Evolutionary conservation across 2,797 vertebrate species (phyloP).

Genomic region (Manis crassicaudata): DNA sequence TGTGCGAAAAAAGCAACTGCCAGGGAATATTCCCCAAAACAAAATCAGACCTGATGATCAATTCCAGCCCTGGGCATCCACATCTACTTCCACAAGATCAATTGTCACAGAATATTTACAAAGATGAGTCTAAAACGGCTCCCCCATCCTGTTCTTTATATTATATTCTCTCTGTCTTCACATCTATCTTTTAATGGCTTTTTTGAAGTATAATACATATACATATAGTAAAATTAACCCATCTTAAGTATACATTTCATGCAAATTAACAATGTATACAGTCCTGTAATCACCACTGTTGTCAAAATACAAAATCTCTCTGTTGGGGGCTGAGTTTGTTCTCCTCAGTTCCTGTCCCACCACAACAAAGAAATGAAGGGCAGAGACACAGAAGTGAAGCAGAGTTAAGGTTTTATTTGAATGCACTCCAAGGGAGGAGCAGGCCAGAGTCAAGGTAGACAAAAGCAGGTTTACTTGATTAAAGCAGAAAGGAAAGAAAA

Average conservation of each 20-base stretch:
- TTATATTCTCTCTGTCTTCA: neutral
- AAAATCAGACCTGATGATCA: constrained; percentile 2
- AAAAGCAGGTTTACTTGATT: no score
- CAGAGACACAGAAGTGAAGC: no score
- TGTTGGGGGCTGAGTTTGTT: no score
- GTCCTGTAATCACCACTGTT: neutral
- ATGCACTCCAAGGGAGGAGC: no score
- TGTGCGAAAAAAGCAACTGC: constrained; percentile 20
- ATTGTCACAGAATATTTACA: neutral
- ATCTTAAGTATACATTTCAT: neutral
- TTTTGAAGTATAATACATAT: neutral
- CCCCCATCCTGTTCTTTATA: neutral
- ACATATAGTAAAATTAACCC: neutral
- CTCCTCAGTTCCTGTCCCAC: no score
- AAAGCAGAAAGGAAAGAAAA: no score
- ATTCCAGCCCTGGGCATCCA: neutral
- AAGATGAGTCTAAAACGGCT: neutral
- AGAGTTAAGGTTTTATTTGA: no score
- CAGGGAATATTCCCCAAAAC: neutral
- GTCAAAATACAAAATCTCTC: neutral
- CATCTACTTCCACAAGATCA: neutral
- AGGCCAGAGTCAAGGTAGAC: no score
- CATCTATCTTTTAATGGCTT: neutral
- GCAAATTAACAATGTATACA: neutral
- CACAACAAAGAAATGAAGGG: no score